Evolutionary conservation across 2,888 invertebrate genomes (phyloP), one percentile per base, ranked within the genome.

Genomic region (Bellardia pandia): DNA sequence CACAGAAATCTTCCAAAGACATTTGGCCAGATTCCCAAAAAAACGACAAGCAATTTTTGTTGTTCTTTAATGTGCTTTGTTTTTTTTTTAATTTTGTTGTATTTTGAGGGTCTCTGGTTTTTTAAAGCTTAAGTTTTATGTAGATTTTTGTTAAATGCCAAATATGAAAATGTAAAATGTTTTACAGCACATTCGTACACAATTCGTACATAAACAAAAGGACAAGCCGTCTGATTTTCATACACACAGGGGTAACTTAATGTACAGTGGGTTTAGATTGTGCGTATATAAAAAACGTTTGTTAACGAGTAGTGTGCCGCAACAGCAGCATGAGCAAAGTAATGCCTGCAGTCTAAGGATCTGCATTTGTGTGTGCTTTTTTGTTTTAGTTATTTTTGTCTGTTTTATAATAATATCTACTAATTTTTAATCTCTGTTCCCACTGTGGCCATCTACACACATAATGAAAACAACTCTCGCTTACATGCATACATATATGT

Each of bases 1-100:
- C 66, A 74, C 48, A 30, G 8, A 60, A 68, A 75, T 60, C 68
- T 74, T 78, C 82, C 23, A 58, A 80, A 86, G 86, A 71, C 83
- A 86, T 84, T 86, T 86, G 83, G 86, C 83, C 66, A 83, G 23
- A 76, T 42, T 86, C 86, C 86, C 83, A 83, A 69, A 76, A 76
- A 79, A 42, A 80, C 13, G 75, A 81, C 33, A 53, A 53, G 72
- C 9, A 66, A 77, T 58, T 76, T 82, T 40, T 76, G 60, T 71
- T 75, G 51, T 82, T 56, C 45, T 16, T 72, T 51, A 64, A 14
- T 9, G n/a, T 14, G 37, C 37, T 45, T 48, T 45, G 56, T 30
- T 30, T 53, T 48, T 37, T 3, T 37, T 37, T 3, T 6, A 4
- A 4, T 37, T 37, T 37, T 37, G 37, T 11, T 30, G 14, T 13